These are phyloP conservation scores for Sorex maritimensis DNA, from an alignment of 2,797 vertebrate genomes.

Conservation along the genomic window DNA sequence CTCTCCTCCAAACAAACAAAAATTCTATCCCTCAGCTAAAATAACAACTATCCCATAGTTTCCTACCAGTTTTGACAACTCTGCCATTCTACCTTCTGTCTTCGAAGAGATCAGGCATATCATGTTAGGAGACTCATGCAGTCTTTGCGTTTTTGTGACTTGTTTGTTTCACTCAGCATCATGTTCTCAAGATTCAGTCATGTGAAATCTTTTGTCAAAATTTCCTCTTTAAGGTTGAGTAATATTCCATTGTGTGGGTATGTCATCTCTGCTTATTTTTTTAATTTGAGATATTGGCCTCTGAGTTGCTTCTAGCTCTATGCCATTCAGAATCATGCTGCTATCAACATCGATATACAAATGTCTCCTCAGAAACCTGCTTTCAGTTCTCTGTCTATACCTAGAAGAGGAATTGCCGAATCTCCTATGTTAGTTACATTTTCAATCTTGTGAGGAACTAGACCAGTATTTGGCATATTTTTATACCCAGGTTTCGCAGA, in stretches of 20 bases:
- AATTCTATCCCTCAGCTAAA: too few species aligned
- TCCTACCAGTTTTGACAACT: background rate
- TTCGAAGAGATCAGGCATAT: background rate
- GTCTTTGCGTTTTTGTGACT: slow-evolving; percentile 1
- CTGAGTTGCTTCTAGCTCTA: background rate
- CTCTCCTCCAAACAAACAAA: background rate
- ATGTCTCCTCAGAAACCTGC: background rate
- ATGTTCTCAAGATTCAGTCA: background rate
- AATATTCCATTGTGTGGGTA: background rate
- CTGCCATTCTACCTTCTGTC: background rate
- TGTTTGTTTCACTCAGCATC: slow-evolving; percentile 20
- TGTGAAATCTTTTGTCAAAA: background rate
- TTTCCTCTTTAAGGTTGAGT: slow-evolving; percentile 36
- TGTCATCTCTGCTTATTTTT: background rate
- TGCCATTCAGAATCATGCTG: background rate
- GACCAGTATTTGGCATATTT: slow-evolving; percentile 4
- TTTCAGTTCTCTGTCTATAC: slow-evolving; percentile 11
- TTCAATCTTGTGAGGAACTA: background rate
- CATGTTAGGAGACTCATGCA: background rate
- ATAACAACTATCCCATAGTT: background rate
- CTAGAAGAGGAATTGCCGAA: slow-evolving; percentile 21
- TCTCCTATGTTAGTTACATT: slow-evolving; percentile 22
- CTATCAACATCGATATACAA: background rate
- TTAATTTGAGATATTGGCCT: background rate
- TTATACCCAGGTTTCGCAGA: slow-evolving; percentile 21